Conservation (phyloP, 1,140 invertebrate genomes). For the Battus philenor region DNA sequence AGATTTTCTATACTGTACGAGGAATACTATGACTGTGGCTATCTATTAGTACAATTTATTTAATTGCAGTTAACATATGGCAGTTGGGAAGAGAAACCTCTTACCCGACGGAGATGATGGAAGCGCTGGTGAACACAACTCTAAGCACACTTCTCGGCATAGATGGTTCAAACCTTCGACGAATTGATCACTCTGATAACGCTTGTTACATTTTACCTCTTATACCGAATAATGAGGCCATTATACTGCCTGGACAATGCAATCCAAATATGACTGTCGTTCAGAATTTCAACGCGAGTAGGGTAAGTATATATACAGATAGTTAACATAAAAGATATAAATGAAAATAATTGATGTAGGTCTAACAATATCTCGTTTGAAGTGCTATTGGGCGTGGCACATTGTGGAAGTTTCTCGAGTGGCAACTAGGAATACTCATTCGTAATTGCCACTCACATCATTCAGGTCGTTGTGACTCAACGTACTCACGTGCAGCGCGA, state of each 20-base stretch:
- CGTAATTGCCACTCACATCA: no score
- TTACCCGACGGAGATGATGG: constrained; percentile 27
- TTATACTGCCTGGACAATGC: constrained; percentile 56
- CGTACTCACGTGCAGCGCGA: no score
- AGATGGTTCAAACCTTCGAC: constrained; percentile 19
- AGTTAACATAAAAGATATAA: no score
- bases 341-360: no score
- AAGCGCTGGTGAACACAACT: constrained; percentile 30
- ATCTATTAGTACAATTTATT: no score
- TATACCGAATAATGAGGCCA: constrained; percentile 33
- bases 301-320: constrained; percentile 35
- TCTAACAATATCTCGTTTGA: no score
- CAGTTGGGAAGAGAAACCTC: constrained; percentile 27
- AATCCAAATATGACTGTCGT: constrained; percentile 40
- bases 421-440: no score
- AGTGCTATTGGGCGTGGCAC: no score
- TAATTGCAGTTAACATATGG: constrained; percentile 47
- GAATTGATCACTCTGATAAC: constrained; percentile 30
- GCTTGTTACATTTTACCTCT: constrained; percentile 40
- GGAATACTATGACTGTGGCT: no score
- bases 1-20: no score
- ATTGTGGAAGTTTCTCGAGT: no score
- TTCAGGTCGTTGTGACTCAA: no score
- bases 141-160: constrained; percentile 29
- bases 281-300: constrained; percentile 35